These are phyloP conservation scores for Thunnus thynnus DNA, from an alignment of 2,113 vertebrate species.

Conservation along the genomic window DNA sequence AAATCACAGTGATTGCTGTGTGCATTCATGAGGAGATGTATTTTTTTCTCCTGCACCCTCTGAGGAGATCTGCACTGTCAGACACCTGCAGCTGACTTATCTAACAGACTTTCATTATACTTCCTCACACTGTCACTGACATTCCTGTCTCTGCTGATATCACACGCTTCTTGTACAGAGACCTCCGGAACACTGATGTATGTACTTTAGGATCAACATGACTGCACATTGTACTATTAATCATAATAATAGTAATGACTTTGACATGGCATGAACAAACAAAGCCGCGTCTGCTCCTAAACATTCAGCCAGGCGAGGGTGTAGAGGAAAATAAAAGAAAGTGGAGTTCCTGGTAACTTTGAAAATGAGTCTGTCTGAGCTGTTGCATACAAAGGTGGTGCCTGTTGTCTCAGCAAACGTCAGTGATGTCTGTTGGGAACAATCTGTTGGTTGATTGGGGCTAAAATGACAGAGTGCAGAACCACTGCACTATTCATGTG, in stretches of 20 bases:
- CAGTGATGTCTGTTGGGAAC: neutral
- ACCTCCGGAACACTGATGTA: neutral
- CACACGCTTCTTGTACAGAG: neutral
- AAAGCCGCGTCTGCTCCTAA: neutral
- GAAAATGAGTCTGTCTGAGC: neutral
- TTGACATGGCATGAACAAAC: neutral
- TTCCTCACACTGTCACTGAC: slow-evolving; percentile 4
- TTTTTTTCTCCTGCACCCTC: slow-evolving; percentile 35
- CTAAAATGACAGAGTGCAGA: too few species aligned
- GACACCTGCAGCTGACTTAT: slow-evolving; percentile 56
- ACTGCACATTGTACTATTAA: slow-evolving; percentile 9
- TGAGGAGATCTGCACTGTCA: slow-evolving; percentile 51
- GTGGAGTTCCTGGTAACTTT: neutral
- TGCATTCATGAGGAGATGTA: slow-evolving; percentile 64
- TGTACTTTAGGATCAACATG: slow-evolving; percentile 4
- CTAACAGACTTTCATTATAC: slow-evolving; percentile 41
- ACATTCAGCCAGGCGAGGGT: neutral
- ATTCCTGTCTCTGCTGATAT: slow-evolving; percentile 13
- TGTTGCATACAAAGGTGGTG: too few species aligned
- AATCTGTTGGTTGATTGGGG: too few species aligned
- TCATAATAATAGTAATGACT: slow-evolving; percentile 12
- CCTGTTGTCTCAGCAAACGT: neutral
- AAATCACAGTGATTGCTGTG: slow-evolving; percentile 75
- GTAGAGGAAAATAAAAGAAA: neutral
- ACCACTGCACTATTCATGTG: too few species aligned